These are phyloP conservation scores for Lathronympha strigana DNA, from an alignment of 2,888 invertebrate species.

Conservation along the genomic window DNA sequence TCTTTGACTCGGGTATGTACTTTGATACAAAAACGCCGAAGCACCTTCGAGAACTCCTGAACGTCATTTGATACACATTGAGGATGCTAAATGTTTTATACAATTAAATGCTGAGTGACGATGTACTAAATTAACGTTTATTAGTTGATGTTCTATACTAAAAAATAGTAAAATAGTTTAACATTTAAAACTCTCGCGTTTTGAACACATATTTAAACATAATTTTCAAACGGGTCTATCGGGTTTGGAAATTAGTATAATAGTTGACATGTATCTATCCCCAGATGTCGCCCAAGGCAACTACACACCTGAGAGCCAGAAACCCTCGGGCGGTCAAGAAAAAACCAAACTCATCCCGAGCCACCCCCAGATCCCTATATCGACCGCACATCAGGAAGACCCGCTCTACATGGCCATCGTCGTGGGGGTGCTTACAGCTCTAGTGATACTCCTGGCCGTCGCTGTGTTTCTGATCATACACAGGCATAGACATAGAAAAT, in stretches of 20 bases:
- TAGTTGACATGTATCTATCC: conserved; percentile 42
- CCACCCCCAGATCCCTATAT: conserved; percentile 85
- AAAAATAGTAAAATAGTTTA: too few relatives aligned
- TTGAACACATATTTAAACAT: too few relatives aligned
- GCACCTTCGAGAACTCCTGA: neutral
- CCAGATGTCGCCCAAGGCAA: conserved; percentile 88
- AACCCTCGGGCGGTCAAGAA: conserved; percentile 79
- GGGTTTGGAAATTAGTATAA: too few relatives aligned
- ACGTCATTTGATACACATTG: neutral
- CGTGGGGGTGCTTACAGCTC: conserved; percentile 89
- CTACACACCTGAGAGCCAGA: conserved; percentile 87
- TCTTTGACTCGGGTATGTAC: conserved; percentile 90
- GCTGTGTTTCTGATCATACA: conserved; percentile 89
- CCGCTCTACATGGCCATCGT: conserved; percentile 90
- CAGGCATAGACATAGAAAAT: conserved; percentile 88
- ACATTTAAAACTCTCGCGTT: too few relatives aligned
- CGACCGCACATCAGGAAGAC: conserved; percentile 88
- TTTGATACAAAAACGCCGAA: neutral
- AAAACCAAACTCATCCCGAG: conserved; percentile 75
- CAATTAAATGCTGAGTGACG: neutral
- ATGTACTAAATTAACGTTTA: neutral
- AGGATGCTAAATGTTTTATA: too few relatives aligned
- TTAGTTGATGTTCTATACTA: too few relatives aligned
- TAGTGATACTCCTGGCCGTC: conserved; percentile 88
- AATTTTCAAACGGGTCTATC: too few relatives aligned